Evolutionary conservation across 2,113 vertebrate species (phyloP).

Genomic region (Bucco capensis): DNA sequence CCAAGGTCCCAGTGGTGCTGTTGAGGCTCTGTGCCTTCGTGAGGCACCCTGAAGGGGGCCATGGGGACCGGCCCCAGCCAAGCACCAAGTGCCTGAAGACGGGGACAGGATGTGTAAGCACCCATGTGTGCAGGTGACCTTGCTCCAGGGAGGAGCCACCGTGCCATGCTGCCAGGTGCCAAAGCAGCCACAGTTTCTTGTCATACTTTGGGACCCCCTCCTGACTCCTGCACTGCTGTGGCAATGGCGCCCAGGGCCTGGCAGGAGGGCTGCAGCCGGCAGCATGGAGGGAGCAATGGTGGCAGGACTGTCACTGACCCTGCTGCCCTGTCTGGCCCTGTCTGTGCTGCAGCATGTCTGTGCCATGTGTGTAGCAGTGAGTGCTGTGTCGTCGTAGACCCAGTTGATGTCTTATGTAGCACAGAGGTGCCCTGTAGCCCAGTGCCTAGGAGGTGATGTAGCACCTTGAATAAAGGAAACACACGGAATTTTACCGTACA

Average conservation of each 20-base stretch:
- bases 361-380: conserved; percentile 48
- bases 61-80: neutral
- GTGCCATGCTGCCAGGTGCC: fast-evolving
- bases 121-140: neutral
- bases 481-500: neutral
- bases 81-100: conserved; percentile 66
- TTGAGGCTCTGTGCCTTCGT: conserved; percentile 88
- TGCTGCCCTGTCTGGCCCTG: neutral
- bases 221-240: neutral
- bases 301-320: neutral
- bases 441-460: conserved; percentile 67
- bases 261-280: neutral
- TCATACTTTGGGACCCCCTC: neutral
- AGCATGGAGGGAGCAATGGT: neutral
- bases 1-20: conserved; percentile 90
- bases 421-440: conserved; percentile 61
- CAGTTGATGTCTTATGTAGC: conserved; percentile 66
- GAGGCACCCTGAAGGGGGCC: conserved; percentile 79
- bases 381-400: conserved; percentile 60
- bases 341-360: neutral
- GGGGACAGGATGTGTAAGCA: neutral
- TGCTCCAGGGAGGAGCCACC: neutral
- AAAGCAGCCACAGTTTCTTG: neutral
- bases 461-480: conserved; percentile 57
- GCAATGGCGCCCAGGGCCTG: neutral